Conservation (phyloP, 2,797 vertebrate genomes). For the Hippocampus kuda region DNA sequence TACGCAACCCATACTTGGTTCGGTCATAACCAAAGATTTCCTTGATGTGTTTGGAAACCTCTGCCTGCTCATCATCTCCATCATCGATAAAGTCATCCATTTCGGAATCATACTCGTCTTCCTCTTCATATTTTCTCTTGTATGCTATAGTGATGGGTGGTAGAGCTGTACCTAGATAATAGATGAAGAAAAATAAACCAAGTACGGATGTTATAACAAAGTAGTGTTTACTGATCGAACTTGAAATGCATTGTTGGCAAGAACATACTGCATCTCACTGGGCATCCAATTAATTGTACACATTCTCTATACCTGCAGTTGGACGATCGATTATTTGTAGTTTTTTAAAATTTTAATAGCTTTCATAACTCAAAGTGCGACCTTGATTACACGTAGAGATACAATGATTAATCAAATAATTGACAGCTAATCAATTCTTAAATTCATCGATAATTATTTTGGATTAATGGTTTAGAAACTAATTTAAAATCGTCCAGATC, state of each 20-base stretch:
- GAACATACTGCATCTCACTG: background rate
- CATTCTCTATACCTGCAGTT: no score
- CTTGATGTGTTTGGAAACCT: conserved; percentile 90
- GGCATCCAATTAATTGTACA: background rate
- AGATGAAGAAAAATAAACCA: background rate
- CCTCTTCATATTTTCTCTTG: conserved; percentile 80
- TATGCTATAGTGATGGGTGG: conserved; percentile 76
- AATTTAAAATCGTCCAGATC: no score
- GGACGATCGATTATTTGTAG: no score
- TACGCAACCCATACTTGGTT: conserved; percentile 61
- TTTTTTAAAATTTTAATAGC: no score
- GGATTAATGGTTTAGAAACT: no score
- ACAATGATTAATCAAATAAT: no score
- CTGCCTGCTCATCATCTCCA: conserved; percentile 77
- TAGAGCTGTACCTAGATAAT: conserved; percentile 58
- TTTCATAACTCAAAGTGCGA: no score
- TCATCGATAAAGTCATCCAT: conserved; percentile 99
- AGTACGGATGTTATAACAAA: background rate
- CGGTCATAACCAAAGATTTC: conserved; percentile 96
- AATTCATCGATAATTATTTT: no score
- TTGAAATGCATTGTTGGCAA: background rate
- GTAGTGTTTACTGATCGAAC: background rate
- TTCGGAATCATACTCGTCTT: conserved; percentile 90
- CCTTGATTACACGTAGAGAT: no score
- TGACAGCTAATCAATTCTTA: no score